These are phyloP conservation scores for Anser brachyrhynchus DNA, from an alignment of 2,113 vertebrate species.

Conservation along the genomic window DNA sequence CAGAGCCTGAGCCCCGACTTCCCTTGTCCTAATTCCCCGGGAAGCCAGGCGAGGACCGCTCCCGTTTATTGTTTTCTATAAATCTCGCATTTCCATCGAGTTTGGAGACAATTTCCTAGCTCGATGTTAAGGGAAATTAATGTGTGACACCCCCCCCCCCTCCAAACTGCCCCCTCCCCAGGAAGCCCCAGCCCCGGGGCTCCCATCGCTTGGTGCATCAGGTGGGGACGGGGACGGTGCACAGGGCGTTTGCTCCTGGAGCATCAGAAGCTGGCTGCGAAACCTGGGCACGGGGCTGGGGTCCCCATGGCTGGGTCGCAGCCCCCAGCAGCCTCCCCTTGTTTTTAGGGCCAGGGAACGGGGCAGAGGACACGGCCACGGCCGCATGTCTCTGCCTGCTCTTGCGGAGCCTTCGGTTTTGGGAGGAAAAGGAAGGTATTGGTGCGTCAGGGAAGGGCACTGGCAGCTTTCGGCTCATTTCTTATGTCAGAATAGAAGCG, in stretches of 20 bases:
- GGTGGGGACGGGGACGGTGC: accelerated
- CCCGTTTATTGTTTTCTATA: background rate
- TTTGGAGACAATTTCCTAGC: background rate
- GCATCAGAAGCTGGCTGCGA: background rate
- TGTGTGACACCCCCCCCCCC: background rate
- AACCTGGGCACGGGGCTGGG: accelerated
- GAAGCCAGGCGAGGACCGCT: background rate
- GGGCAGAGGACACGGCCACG: background rate
- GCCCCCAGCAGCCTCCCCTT: too few relatives aligned
- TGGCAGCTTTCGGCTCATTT: background rate
- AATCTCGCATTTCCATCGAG: accelerated
- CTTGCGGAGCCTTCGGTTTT: background rate
- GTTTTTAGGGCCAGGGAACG: too few relatives aligned
- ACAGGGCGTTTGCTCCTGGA: accelerated
- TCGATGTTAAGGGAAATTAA: accelerated
- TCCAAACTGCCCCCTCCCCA: accelerated
- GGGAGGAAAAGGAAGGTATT: background rate
- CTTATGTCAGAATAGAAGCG: accelerated
- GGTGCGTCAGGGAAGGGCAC: accelerated
- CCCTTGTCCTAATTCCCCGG: background rate
- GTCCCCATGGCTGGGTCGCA: background rate
- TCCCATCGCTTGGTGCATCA: accelerated
- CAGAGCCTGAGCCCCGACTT: background rate
- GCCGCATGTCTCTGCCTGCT: accelerated
- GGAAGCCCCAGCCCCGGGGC: background rate